phyloP scores from a whole-genome alignment of 2,113 vertebrate genomes.

The Callipepla squamata region DNA sequence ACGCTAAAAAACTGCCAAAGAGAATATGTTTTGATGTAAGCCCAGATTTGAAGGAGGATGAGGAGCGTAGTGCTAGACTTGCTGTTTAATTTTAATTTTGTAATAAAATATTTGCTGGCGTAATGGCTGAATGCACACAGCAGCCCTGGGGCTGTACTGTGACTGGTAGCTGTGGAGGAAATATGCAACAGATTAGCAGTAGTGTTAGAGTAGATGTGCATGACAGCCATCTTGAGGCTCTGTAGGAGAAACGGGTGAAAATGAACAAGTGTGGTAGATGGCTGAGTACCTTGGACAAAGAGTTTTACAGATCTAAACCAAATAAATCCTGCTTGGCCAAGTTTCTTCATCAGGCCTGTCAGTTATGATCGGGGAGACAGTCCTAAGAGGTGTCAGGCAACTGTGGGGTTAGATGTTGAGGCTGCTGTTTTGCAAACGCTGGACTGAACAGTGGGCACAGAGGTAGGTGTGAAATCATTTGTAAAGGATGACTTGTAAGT shows the following conservation, averaged over 20 bases:
- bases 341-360: neutral
- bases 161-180: slow-evolving; percentile 12
- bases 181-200: neutral
- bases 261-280: neutral
- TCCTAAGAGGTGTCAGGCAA: neutral
- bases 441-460: neutral
- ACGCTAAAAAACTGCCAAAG: slow-evolving; percentile 32
- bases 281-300: neutral
- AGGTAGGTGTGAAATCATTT: neutral
- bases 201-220: neutral
- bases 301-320: neutral
- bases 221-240: neutral
- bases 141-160: neutral
- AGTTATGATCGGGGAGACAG: neutral
- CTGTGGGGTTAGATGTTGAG: neutral
- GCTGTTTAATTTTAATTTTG: slow-evolving; percentile 46
- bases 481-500: neutral
- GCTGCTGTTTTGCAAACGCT: neutral
- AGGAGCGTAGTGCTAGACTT: slow-evolving; percentile 24
- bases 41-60: slow-evolving; percentile 29
- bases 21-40: slow-evolving; percentile 24
- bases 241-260: neutral
- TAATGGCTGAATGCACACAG: neutral
- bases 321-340: neutral
- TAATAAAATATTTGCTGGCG: slow-evolving; percentile 8